Evolutionary conservation across 2,113 vertebrate genomes (phyloP), one percentile per base, ranked within the genome.

Genomic region (Saccopteryx leptura): DNA sequence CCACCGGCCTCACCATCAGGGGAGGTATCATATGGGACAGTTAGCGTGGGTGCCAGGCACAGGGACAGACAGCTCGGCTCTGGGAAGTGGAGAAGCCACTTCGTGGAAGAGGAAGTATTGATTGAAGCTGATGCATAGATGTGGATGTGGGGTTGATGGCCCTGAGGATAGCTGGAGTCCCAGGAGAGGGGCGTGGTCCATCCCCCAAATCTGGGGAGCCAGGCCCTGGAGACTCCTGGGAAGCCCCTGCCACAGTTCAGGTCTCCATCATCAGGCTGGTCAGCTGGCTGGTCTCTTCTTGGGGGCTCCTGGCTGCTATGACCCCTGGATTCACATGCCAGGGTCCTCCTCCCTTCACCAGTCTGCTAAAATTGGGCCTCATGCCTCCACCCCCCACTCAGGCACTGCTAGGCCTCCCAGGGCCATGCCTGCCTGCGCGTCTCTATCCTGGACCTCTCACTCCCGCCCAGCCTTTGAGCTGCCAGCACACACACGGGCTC

Each of bases 401-500:
- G 8, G 63, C 15, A 31, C 72, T 24, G 2, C 52, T 15, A 24
- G 54, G n/a, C 48, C 46, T 71, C 10, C 74, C 54, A 66, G 61
- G 60, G 58, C 60, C 12, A 4, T 0, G 1, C 14, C 46, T 33
- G 10, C 0, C 7, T 58, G n/a, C 10, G 33, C 1, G 5, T 58
- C 78, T 61, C 54, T 31, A 24, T 18, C 17, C 1, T 2, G 31
- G 72, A 33, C 15, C 12, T 17, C 9, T 72, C 50, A 52, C 58
- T 6, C 9, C 7, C 23, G 52, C 50, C 31, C 1, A 2, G 28
- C n/a, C 33, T 56, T 72, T 26, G 24, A 52, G 65, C 15, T 39
- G 33, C 26, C 31, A 11, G 1, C 4, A 33, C 15, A 39, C 17
- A 15, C 84, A 7, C 0, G 6, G 19, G 19, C 24, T 61, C 75